Conservation (phyloP, 2,113 vertebrate genomes). For the Cercocebus atys region DNA sequence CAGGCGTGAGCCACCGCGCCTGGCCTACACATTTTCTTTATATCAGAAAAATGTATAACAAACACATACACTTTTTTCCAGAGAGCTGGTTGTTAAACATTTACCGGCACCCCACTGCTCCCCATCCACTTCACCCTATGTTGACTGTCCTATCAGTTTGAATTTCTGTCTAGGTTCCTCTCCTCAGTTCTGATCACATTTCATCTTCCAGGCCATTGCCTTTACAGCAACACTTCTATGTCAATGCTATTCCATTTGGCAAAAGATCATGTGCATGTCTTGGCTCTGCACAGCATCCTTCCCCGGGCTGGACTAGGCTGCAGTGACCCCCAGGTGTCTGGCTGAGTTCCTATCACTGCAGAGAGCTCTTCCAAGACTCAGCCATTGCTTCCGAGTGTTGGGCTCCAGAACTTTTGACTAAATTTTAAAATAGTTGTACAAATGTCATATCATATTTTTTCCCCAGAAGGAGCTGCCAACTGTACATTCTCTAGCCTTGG, state of each 20-base stretch:
- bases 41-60: not conserved
- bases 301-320: not conserved
- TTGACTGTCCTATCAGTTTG: not conserved
- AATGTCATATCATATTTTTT: not conserved
- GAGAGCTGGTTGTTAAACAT: not conserved
- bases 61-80: not conserved
- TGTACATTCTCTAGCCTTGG: not conserved
- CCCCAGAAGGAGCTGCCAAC: not conserved
- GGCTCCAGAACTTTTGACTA: not conserved
- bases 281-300: not conserved
- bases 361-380: not conserved
- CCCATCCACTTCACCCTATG: not conserved
- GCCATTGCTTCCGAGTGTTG: not conserved
- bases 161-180: not conserved
- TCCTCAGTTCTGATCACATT: not conserved
- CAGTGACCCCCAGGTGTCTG: not conserved
- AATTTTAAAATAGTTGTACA: slow-evolving; percentile 29
- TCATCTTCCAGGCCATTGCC: not conserved
- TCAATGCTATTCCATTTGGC: not conserved
- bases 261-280: not conserved
- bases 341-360: not conserved
- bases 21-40: too few relatives aligned
- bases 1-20: too few relatives aligned
- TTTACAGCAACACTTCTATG: not conserved
- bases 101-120: too few relatives aligned